phyloP scores from a whole-genome alignment of 2,797 vertebrate genomes.

The Microtus obscurus region DNA sequence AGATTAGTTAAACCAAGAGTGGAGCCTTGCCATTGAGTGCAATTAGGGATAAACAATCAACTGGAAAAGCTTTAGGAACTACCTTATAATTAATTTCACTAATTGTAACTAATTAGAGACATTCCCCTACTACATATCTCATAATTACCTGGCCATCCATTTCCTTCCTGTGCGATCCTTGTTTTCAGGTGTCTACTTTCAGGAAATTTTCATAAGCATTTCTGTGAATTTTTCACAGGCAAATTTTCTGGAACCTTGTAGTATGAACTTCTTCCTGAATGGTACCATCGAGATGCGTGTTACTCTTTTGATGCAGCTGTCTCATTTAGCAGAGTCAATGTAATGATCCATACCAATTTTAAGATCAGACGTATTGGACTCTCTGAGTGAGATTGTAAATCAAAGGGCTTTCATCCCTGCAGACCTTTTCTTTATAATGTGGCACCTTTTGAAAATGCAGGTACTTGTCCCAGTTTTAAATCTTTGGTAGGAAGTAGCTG shows the following conservation, averaged over 20 bases:
- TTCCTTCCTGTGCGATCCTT: not conserved
- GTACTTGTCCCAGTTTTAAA: slow-evolving; percentile 14
- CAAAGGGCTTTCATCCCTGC: not conserved
- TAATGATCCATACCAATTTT: not conserved
- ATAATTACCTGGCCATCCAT: not conserved
- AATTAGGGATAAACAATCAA: not conserved
- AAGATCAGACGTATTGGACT: not conserved
- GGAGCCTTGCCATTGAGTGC: not conserved
- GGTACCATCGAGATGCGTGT: not conserved
- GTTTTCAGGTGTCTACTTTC: not conserved
- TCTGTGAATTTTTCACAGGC: not conserved
- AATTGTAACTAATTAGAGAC: not conserved
- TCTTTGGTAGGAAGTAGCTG: not conserved
- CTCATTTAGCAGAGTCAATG: not conserved
- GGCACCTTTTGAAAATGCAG: not conserved
- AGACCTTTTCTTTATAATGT: not conserved
- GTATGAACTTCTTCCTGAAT: not conserved
- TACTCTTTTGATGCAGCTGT: not conserved
- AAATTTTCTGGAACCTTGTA: not conserved
- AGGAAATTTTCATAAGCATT: not conserved
- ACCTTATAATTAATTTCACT: not conserved
- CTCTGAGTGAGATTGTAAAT: not conserved
- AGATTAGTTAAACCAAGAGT: not conserved
- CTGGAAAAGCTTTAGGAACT: not conserved
- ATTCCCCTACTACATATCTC: not conserved